Evolutionary conservation across 2,888 invertebrate genomes (phyloP), one percentile per base, ranked within the genome.

Genomic region (Graphium colonna): DNA sequence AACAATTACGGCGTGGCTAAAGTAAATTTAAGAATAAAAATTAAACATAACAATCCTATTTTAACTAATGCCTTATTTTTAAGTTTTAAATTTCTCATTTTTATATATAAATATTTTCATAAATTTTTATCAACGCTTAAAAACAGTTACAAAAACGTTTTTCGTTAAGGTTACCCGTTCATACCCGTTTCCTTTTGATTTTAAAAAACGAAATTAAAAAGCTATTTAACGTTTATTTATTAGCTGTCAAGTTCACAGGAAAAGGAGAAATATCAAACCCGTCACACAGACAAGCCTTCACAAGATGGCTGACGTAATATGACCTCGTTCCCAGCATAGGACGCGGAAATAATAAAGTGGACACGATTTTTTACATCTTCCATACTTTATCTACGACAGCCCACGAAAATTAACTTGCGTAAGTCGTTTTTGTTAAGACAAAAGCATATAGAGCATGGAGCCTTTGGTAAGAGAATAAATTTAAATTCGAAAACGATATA

Each of bases 261-360:
- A 10, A 36, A 36, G 7, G 3, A 33, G 9, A 36, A 36, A 9
- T 1, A 36, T 1, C 36, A n/a, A n/a, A 12, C 12, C 3, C 21
- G 21, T 12, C 18, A 1, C 9, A 9, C 46, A 38, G 12, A 38
- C 10, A 21, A 26, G 47, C 12, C 40, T 17, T 16, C 10, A 28
- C 48, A 21, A 21, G 21, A 21, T 21, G 21, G 46, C 36, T 58
- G 58, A 28, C 58, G 55, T 55, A 58, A 56, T 42, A 0, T 40
- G 62, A 15, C 60, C 60, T 45, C 44, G 55, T 62, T 62, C 60
- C 49, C 62, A 59, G 56, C 46, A 43, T 52, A 57, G 58, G 55
- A 58, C 55, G 55, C 57, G 62, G 60, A 62, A 59, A 53, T 48
- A 49, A 31, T n/a, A 31, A 26, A 51, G 10, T 17, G n/a, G 38